Percentiles rank a stretch among this genome's conserved stretches.
Evolutionary conservation across 2,113 vertebrate genomes (phyloP).

Genomic region (Damaliscus lunatus): DNA sequence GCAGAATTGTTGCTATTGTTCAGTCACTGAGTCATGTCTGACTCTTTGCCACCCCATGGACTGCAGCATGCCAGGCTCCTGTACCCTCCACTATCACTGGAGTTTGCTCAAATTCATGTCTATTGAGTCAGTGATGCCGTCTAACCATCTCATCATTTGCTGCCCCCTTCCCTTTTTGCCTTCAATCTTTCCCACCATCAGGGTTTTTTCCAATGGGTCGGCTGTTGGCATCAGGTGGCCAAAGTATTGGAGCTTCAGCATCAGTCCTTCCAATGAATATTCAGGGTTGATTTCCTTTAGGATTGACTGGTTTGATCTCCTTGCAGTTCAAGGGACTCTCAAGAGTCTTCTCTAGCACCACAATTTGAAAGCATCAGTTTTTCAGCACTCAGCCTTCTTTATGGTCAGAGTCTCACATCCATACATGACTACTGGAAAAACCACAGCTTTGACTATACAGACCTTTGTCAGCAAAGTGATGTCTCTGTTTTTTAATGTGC

Average conservation of each 20-base stretch:
- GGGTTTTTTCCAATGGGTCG: background rate
- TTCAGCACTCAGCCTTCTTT: background rate
- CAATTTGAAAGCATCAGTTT: background rate
- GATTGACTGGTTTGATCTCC: background rate
- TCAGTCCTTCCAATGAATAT: background rate
- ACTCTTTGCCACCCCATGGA: background rate
- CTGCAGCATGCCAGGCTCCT: background rate
- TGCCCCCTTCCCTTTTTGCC: background rate
- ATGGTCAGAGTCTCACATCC: background rate
- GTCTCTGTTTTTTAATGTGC: background rate
- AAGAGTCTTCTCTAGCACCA: background rate
- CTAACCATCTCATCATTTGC: background rate
- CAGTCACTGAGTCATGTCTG: background rate
- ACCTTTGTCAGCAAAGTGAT: background rate
- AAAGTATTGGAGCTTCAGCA: background rate
- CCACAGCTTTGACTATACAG: background rate
- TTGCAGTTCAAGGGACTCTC: background rate
- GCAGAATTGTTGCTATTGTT: background rate
- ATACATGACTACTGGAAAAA: background rate
- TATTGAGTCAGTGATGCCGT: background rate
- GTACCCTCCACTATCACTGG: background rate
- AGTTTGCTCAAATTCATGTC: background rate
- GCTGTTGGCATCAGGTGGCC: background rate
- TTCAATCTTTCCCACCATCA: background rate
- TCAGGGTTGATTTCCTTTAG: background rate